Evolutionary conservation across 2,888 invertebrate species (phyloP).

Genomic region (Eudasyphora cyanicolor): DNA sequence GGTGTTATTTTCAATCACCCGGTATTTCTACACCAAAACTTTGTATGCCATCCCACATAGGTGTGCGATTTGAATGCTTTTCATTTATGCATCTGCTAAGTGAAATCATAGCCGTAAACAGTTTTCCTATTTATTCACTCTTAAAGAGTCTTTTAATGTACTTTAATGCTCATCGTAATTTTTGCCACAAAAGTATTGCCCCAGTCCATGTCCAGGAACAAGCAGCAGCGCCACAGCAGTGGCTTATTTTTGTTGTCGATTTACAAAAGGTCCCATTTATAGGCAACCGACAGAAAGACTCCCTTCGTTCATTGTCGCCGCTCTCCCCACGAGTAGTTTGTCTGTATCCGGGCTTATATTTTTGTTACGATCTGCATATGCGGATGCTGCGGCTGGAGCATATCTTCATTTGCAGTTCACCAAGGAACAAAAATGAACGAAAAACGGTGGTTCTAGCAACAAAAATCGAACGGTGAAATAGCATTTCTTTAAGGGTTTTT

Average conservation of each 20-base stretch:
- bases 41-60: not conserved
- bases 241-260: not conserved
- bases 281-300: constrained; percentile 46
- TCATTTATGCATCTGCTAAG: constrained; percentile 48
- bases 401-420: constrained; percentile 76
- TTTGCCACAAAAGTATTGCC: constrained; percentile 67
- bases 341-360: constrained; percentile 54
- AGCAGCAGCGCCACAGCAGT: not conserved
- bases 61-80: constrained; percentile 48
- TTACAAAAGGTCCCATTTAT: constrained; percentile 31
- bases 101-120: constrained; percentile 39
- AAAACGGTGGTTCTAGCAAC: constrained; percentile 50
- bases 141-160: constrained; percentile 75
- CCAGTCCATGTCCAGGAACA: not conserved
- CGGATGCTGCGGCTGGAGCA: constrained; percentile 22
- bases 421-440: not conserved
- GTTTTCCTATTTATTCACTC: constrained; percentile 61
- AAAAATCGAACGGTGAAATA: constrained; percentile 50
- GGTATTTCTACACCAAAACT: too few species aligned
- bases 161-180: constrained; percentile 79
- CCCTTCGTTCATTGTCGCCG: constrained; percentile 49
- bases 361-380: constrained; percentile 74
- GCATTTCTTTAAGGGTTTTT: constrained; percentile 24
- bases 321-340: not conserved
- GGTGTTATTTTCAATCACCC: too few species aligned